Evolutionary conservation across 2,113 vertebrate species (phyloP), one percentile per base, ranked within the genome.

Genomic region (Grammomys surdaster): DNA sequence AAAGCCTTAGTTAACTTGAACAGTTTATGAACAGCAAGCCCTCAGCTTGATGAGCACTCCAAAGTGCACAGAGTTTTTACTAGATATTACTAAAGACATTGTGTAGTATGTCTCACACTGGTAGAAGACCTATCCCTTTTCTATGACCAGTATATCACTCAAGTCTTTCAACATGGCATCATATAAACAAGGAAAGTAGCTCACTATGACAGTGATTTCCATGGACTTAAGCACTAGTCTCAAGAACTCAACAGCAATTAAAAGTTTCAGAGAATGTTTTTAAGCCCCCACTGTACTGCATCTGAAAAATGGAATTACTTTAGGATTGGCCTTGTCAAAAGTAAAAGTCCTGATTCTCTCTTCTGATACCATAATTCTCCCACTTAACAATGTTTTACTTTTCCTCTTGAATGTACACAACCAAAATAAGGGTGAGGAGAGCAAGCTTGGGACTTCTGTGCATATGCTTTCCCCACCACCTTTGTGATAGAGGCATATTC

Each of bases 331-430:
- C 4, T 36, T 76, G 2, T 13, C n/a, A 77, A 91, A 93, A 20
- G 65, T 60, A 69, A 93, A 73, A 93, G 31, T 63, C 89, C 69
- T 9, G 7, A 80, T 93, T n/a, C n/a, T 95, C 72, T 67, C 56
- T 46, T 46, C 51, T 84, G 26, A 33, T 58, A 20, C 3, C 17
- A 43, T 94, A 36, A 28, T 43, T 70, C 20, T 31, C 22, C 48
- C 0, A 56, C 19, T 76, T 63, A 69, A 48, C 2, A 26, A 22
- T 73, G 58, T 48, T 75, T 65, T 36, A 75, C 31, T 77, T 69
- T 92, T 90, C 17, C 11, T 87, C 43, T 33, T 81, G 28, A 80
- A 19, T 40, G 10, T 4, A n/a, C 17, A 17, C 17, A 43, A 70
- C 19, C 2, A 10, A 11, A 67, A 46, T 13, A 10, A 48, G 88